Percentiles rank a stretch among this genome's conserved stretches.
Conservation (phyloP, 1,140 invertebrate genomes). For the Stenopsyche tienmushanensis region DNA sequence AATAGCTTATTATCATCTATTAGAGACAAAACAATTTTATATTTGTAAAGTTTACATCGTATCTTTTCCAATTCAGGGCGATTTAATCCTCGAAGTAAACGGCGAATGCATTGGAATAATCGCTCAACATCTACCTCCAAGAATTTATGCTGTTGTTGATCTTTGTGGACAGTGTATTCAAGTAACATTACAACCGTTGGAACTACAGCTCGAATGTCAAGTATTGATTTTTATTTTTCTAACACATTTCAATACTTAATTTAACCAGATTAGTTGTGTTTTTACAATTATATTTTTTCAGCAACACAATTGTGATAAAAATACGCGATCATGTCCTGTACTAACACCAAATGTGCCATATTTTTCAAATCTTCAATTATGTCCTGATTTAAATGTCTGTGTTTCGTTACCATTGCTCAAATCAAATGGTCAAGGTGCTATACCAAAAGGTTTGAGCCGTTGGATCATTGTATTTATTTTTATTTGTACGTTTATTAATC, state of each 20-base stretch:
- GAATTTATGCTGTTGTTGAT: slow-evolving; percentile 84
- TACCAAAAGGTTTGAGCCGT: slow-evolving; percentile 5
- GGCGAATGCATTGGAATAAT: slow-evolving; percentile 86
- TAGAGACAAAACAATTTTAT: slow-evolving; percentile 19
- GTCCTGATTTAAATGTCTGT: slow-evolving; percentile 19
- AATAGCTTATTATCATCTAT: no score
- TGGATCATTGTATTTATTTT: neutral
- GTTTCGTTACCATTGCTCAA: slow-evolving; percentile 9
- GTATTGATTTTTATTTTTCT: slow-evolving; percentile 10
- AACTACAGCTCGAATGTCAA: slow-evolving; percentile 14
- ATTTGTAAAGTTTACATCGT: slow-evolving; percentile 8
- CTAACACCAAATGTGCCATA: slow-evolving; percentile 17
- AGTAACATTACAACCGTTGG: slow-evolving; percentile 65
- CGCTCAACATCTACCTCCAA: slow-evolving; percentile 70
- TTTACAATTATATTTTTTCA: slow-evolving; percentile 4
- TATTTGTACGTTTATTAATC: no score
- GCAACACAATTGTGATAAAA: slow-evolving; percentile 5
- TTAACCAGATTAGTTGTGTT: neutral
- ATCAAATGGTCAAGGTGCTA: slow-evolving; percentile 15
- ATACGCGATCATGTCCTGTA: slow-evolving; percentile 2
- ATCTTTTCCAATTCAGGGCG: slow-evolving; percentile 62
- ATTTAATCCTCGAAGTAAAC: slow-evolving; percentile 88
- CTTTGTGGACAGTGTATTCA: slow-evolving; percentile 92
- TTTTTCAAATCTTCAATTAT: slow-evolving; percentile 21
- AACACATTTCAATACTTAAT: neutral